phyloP scores from a whole-genome alignment of 1,140 invertebrate species.

The Drosophila tristis region DNA sequence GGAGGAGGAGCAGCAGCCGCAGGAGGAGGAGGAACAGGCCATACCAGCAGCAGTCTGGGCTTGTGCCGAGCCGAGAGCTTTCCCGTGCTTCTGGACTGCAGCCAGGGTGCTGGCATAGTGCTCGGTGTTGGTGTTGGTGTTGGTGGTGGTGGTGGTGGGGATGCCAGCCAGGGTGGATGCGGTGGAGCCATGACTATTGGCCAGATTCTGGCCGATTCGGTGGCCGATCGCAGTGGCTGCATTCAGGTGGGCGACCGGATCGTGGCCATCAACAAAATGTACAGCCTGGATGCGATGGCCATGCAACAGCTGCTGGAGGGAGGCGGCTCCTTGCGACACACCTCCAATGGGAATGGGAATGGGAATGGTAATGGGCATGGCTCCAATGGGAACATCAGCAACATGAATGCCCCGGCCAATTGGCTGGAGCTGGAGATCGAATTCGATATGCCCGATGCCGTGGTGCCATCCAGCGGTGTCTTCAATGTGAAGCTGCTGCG shows the following conservation, averaged over 20 bases:
- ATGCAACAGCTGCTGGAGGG: conserved; percentile 84
- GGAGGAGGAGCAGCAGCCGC: not conserved
- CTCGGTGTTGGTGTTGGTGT: conserved; percentile 24
- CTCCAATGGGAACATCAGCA: conserved; percentile 6
- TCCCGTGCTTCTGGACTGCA: conserved; percentile 81
- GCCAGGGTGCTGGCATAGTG: conserved; percentile 79
- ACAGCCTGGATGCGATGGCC: conserved; percentile 85
- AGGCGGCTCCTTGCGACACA: conserved; percentile 12
- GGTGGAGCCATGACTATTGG: conserved; percentile 67
- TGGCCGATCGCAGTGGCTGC: conserved; percentile 87
- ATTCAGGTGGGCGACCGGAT: conserved; percentile 93
- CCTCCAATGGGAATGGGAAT: not conserved
- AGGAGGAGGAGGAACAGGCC: conserved; percentile 7
- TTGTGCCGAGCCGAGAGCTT: conserved; percentile 80
- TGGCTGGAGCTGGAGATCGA: conserved; percentile 90
- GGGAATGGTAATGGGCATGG: too few species aligned
- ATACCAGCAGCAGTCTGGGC: conserved; percentile 61
- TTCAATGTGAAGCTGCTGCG: conserved; percentile 95
- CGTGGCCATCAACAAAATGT: conserved; percentile 91
- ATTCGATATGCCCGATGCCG: conserved; percentile 96
- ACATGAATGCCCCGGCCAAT: conserved; percentile 44
- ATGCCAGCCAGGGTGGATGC: conserved; percentile 21
- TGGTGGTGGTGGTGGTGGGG: conserved; percentile 5
- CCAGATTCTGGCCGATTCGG: conserved; percentile 78
- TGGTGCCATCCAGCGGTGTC: conserved; percentile 94